These are phyloP conservation scores for Drosophila paulistorum DNA, from an alignment of 1,140 invertebrate species.

Conservation along the genomic window DNA sequence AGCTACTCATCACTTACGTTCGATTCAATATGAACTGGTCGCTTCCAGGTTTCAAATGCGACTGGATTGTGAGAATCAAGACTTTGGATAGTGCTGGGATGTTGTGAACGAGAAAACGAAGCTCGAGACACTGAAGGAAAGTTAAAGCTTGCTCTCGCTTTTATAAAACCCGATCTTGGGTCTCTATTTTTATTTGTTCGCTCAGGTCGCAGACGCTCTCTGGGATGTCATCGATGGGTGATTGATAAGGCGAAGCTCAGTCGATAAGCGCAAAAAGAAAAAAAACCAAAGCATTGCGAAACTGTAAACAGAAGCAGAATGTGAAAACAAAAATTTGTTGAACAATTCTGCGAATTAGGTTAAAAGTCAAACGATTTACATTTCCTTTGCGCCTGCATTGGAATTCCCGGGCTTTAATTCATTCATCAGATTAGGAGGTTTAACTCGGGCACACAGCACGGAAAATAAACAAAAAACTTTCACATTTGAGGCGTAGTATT, in stretches of 20 bases:
- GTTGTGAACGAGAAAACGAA: conserved; percentile 39
- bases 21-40: conserved; percentile 37
- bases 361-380: conserved; percentile 35
- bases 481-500: conserved; percentile 1
- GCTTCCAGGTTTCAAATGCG: conserved; percentile 28
- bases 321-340: conserved; percentile 41
- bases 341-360: conserved; percentile 46
- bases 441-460: background rate
- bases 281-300: conserved; percentile 27
- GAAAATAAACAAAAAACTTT: background rate
- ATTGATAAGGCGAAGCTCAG: conserved; percentile 11
- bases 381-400: conserved; percentile 18
- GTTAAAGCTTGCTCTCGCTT: conserved; percentile 49
- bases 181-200: background rate
- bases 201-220: conserved; percentile 19
- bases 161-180: conserved; percentile 60
- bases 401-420: conserved; percentile 12
- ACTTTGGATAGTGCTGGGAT: conserved; percentile 20
- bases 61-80: conserved; percentile 2
- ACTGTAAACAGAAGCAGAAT: conserved; percentile 47
- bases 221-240: conserved; percentile 7
- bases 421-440: conserved; percentile 12
- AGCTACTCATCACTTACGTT: conserved; percentile 49
- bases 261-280: conserved; percentile 25
- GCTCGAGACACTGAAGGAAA: conserved; percentile 66